Evolutionary conservation across 92 coral and sea anemone genomes (phyloP).

Genomic region (Umimayanthus kanabou): DNA sequence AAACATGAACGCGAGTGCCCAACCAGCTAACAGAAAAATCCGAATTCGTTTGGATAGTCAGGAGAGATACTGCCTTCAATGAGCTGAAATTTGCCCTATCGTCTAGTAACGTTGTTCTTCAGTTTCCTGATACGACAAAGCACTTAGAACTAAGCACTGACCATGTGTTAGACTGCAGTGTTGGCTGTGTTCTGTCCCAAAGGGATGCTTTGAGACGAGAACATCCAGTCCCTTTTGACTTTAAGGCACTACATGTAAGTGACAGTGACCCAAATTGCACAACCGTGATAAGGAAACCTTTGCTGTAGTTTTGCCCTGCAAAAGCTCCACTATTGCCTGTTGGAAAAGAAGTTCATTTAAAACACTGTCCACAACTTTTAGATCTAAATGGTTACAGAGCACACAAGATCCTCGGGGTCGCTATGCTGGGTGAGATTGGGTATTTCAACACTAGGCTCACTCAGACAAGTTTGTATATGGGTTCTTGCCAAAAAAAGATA

Average conservation of each 20-base stretch:
- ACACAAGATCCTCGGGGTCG: conserved; percentile 62
- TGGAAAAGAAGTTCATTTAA: conserved; percentile 46
- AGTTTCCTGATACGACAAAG: conserved; percentile 55
- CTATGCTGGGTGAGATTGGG: conserved; percentile 48
- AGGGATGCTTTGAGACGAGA: conserved; percentile 26
- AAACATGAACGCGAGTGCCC: conserved; percentile 42
- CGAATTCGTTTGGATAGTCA: conserved; percentile 49
- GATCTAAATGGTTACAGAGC: conserved; percentile 36
- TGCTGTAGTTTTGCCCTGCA: conserved; percentile 47
- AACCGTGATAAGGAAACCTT: conserved; percentile 54
- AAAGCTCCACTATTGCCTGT: conserved; percentile 47
- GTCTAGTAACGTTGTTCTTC: conserved; percentile 53
- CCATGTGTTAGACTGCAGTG: conserved; percentile 56
- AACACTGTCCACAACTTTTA: conserved; percentile 35
- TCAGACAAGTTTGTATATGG: too few relatives aligned
- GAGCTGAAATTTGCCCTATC: conserved; percentile 56
- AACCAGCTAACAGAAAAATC: conserved; percentile 56
- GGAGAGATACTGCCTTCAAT: conserved; percentile 58
- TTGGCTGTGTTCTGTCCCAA: conserved; percentile 58
- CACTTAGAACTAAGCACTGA: conserved; percentile 64
- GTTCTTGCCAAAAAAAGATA: conserved; percentile 5
- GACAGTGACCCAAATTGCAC: conserved; percentile 57
- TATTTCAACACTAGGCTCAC: too few relatives aligned
- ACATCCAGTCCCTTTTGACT: conserved; percentile 49
- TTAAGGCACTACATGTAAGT: conserved; percentile 36